Conservation (phyloP, 2,888 invertebrate genomes). For the Xestia rhomboidea region DNA sequence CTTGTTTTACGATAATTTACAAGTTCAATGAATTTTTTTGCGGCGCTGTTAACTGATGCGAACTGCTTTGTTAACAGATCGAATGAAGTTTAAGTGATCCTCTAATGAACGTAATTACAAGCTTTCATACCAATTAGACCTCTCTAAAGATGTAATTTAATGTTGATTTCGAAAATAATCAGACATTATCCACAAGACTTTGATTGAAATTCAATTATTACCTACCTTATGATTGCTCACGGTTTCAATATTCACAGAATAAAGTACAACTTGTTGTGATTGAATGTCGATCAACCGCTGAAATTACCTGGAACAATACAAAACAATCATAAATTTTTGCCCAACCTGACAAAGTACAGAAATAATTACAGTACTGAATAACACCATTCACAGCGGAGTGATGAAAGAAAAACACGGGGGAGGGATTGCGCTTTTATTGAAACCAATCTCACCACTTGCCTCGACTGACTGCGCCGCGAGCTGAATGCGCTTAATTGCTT, state of each 20-base stretch:
- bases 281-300: slow-evolving; percentile 32
- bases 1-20: slow-evolving; percentile 76
- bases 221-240: slow-evolving; percentile 11
- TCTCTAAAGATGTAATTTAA: slow-evolving; percentile 33
- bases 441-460: slow-evolving; percentile 90
- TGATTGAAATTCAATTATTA: slow-evolving; percentile 20
- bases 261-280: slow-evolving; percentile 31
- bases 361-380: slow-evolving; percentile 79
- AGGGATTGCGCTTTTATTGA: slow-evolving; percentile 89
- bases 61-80: slow-evolving; percentile 63
- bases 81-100: slow-evolving; percentile 52
- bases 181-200: slow-evolving; percentile 1
- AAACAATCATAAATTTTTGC: slow-evolving; percentile 61
- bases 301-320: slow-evolving; percentile 81
- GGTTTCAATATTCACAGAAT: slow-evolving; percentile 12
- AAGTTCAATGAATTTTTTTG: slow-evolving; percentile 77
- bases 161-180: slow-evolving; percentile 35
- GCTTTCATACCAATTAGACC: slow-evolving; percentile 40
- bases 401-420: slow-evolving; percentile 90
- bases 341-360: slow-evolving; percentile 47
- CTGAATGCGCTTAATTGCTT: slow-evolving; percentile 89
- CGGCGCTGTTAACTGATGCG: slow-evolving; percentile 63
- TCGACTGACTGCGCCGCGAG: slow-evolving; percentile 85
- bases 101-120: slow-evolving; percentile 53
- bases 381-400: slow-evolving; percentile 86